Evolutionary conservation across 2,797 vertebrate species (phyloP).

Genomic region (Rhodeus uyekii): DNA sequence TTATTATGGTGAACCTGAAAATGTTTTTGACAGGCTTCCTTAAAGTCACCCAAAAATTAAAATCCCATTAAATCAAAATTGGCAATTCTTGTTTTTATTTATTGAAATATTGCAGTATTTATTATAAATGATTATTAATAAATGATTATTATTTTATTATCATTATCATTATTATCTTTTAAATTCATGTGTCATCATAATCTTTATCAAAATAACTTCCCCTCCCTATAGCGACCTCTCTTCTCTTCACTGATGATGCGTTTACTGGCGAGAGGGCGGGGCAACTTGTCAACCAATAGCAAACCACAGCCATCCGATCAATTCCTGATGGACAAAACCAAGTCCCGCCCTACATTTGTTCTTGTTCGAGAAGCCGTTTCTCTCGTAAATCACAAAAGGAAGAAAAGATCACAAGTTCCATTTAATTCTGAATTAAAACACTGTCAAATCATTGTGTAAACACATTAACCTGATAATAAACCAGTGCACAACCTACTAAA

Average conservation of each 20-base stretch:
- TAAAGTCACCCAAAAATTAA: neutral
- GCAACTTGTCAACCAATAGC: neutral
- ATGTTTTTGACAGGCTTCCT: neutral
- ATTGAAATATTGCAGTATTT: neutral
- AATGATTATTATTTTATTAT: too few relatives aligned
- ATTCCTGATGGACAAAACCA: neutral
- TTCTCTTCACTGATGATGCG: neutral
- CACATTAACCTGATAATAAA: neutral
- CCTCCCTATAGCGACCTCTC: neutral
- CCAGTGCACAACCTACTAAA: neutral
- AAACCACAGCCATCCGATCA: neutral
- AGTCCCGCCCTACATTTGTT: neutral
- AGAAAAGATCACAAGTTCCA: neutral
- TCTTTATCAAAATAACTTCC: neutral
- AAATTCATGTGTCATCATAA: neutral
- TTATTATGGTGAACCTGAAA: neutral
- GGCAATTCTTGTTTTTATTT: too few relatives aligned
- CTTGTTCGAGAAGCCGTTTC: neutral
- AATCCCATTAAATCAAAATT: neutral
- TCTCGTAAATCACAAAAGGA: neutral
- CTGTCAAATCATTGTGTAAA: constrained; percentile 12
- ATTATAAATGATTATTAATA: neutral
- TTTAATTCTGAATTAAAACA: neutral
- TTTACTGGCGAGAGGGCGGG: neutral
- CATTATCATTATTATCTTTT: neutral